Conservation (phyloP, 2,113 vertebrate species). For the Mus spicilegus region DNA sequence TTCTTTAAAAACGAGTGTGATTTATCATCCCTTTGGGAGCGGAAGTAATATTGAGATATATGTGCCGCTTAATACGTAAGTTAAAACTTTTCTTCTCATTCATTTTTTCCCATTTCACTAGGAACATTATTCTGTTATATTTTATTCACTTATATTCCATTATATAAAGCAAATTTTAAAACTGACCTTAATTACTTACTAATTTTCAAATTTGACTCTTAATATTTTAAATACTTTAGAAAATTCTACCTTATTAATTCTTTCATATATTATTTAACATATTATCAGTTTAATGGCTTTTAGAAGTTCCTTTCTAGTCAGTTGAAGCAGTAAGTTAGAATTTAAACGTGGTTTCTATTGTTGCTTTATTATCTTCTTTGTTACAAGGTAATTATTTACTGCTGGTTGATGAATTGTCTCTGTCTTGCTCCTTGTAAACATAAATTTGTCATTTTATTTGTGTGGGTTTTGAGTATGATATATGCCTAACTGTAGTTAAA, state of each 20-base stretch:
- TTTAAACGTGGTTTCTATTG: constrained; percentile 11
- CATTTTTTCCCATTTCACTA: neutral
- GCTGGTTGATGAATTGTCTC: constrained; percentile 1
- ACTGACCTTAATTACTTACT: constrained; percentile 20
- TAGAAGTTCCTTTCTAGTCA: neutral
- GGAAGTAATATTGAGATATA: neutral
- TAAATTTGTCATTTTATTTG: constrained; percentile 19
- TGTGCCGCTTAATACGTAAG: neutral
- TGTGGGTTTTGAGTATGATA: constrained; percentile 16
- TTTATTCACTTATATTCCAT: neutral
- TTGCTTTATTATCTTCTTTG: constrained; percentile 1
- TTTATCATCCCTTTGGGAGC: neutral
- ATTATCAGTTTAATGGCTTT: neutral
- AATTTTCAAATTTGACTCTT: constrained; percentile 21
- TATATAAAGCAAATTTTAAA: constrained; percentile 50
- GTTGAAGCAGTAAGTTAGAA: constrained; percentile 8
- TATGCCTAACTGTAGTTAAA: neutral
- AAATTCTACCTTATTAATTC: constrained; percentile 47
- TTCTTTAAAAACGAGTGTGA: neutral
- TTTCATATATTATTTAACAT: neutral
- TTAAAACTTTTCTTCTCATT: constrained; percentile 22
- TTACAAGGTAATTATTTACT: neutral
- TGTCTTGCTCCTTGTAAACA: neutral
- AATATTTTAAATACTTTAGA: constrained; percentile 15
- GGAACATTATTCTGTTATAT: neutral